A percentile compares a stretch with the other conserved stretches of the same genome.
Evolutionary conservation across 1,140 invertebrate species (phyloP).

Genomic region (Zelostemma sp.): DNA sequence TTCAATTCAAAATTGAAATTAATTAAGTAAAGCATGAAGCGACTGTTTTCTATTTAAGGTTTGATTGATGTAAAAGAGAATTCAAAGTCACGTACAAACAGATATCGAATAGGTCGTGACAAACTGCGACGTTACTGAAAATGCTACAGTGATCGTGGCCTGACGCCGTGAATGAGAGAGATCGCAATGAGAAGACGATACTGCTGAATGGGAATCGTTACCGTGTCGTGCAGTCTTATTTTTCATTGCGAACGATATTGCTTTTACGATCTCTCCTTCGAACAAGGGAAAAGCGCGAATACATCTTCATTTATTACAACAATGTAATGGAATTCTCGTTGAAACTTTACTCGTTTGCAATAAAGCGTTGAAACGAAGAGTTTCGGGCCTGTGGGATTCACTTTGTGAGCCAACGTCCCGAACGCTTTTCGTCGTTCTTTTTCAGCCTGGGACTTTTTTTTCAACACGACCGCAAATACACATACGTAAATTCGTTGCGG

Average conservation of each 20-base stretch:
- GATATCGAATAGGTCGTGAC: background rate
- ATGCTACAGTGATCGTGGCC: background rate
- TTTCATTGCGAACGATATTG: constrained; percentile 1
- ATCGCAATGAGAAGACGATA: background rate
- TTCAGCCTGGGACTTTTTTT: constrained; percentile 3
- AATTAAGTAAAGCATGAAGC: no score
- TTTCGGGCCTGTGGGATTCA: no score
- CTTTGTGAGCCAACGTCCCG: constrained; percentile 1
- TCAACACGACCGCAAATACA: constrained; percentile 23
- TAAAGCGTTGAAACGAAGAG: no score
- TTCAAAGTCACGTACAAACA: no score
- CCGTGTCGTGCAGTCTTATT: background rate
- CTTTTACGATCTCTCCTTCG: background rate
- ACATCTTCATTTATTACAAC: background rate
- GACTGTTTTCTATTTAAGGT: no score
- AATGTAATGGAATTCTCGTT: background rate
- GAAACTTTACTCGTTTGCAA: no score
- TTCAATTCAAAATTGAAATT: no score
- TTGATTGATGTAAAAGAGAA: no score
- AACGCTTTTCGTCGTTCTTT: constrained; percentile 13
- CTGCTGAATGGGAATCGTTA: background rate
- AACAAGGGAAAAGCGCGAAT: background rate
- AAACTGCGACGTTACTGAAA: background rate
- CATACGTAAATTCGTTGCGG: constrained; percentile 16
- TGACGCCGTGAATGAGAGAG: background rate